These are phyloP conservation scores for Idris sp. DNA, from an alignment of 1,140 invertebrate species.

Conservation along the genomic window DNA sequence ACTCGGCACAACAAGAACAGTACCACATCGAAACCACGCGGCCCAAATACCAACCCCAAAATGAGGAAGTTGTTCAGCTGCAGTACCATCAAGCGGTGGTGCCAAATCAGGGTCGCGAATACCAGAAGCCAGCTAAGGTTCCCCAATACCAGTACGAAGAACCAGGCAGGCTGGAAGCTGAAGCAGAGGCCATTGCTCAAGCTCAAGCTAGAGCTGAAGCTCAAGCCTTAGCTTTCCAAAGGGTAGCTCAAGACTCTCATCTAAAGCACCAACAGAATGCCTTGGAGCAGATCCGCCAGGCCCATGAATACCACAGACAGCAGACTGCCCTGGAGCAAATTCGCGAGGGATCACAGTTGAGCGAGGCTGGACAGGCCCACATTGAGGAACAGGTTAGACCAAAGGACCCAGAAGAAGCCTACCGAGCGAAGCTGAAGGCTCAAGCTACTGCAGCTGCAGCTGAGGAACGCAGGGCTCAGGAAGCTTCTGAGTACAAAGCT, in stretches of 20 bases:
- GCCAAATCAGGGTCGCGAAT: slow-evolving; percentile 41
- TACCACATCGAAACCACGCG: slow-evolving; percentile 76
- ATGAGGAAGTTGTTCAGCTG: slow-evolving; percentile 63
- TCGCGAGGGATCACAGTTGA: slow-evolving; percentile 70
- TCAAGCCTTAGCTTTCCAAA: slow-evolving; percentile 73
- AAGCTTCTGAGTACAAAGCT: slow-evolving; percentile 73
- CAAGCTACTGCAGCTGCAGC: slow-evolving; percentile 69
- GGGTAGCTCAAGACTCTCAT: slow-evolving; percentile 71
- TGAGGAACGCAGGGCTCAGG: slow-evolving; percentile 70
- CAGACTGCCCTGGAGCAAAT: slow-evolving; percentile 75
- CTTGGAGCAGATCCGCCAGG: slow-evolving; percentile 71
- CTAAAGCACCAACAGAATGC: slow-evolving; percentile 72
- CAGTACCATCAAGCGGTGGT: slow-evolving; percentile 63
- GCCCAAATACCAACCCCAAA: slow-evolving; percentile 60
- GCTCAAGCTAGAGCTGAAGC: slow-evolving; percentile 72
- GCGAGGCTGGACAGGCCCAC: slow-evolving; percentile 72
- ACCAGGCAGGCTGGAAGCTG: slow-evolving; percentile 49
- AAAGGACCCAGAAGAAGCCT: slow-evolving; percentile 71
- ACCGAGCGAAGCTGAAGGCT: slow-evolving; percentile 70
- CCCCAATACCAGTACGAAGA: slow-evolving; percentile 72
- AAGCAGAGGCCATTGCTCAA: slow-evolving; percentile 64
- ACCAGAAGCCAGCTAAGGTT: slow-evolving; percentile 49
- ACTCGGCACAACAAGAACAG: slow-evolving; percentile 69
- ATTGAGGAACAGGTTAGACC: slow-evolving; percentile 69
- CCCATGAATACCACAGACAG: slow-evolving; percentile 69